A percentile compares a stretch with the other conserved stretches of the same genome.
Conservation (phyloP, 2,797 vertebrate species). For the Poecilia wingei region DNA sequence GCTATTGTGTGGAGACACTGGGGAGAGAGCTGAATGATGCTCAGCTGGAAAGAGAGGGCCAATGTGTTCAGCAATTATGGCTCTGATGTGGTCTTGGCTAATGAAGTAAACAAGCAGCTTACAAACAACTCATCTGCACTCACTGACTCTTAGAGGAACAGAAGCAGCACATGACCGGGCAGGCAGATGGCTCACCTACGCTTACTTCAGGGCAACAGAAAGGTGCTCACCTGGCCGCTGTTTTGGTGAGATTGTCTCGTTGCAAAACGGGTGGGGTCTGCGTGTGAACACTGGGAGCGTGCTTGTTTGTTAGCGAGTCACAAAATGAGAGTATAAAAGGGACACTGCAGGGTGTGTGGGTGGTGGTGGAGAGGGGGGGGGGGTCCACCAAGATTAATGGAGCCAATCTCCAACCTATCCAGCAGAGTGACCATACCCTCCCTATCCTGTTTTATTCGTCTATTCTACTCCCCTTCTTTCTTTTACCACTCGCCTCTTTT, state of each 20-base stretch:
- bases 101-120: slow-evolving; percentile 42
- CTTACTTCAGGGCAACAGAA: slow-evolving; percentile 19
- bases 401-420: slow-evolving; percentile 75
- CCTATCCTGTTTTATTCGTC: slow-evolving; percentile 57
- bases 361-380: slow-evolving; percentile 38
- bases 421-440: slow-evolving; percentile 72
- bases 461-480: slow-evolving; percentile 54
- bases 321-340: slow-evolving; percentile 47
- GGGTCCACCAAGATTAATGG: slow-evolving; percentile 82
- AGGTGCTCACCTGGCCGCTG: slow-evolving; percentile 8
- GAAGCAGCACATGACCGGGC: neutral
- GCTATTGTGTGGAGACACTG: slow-evolving; percentile 41
- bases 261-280: slow-evolving; percentile 13
- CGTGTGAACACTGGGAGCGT: slow-evolving; percentile 16
- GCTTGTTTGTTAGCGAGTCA: slow-evolving; percentile 54
- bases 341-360: slow-evolving; percentile 23
- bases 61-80: slow-evolving; percentile 50
- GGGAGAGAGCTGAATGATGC: slow-evolving; percentile 42
- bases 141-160: slow-evolving; percentile 20
- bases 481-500: slow-evolving; percentile 43
- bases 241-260: slow-evolving; percentile 13
- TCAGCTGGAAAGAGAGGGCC: slow-evolving; percentile 33
- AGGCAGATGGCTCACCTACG: slow-evolving; percentile 13
- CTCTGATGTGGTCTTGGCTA: slow-evolving; percentile 43
- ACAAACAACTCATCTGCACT: slow-evolving; percentile 40